Base-by-base conservation (phyloP, 1,140 invertebrate genomes). In the Cydia fagiglandana region DNA sequence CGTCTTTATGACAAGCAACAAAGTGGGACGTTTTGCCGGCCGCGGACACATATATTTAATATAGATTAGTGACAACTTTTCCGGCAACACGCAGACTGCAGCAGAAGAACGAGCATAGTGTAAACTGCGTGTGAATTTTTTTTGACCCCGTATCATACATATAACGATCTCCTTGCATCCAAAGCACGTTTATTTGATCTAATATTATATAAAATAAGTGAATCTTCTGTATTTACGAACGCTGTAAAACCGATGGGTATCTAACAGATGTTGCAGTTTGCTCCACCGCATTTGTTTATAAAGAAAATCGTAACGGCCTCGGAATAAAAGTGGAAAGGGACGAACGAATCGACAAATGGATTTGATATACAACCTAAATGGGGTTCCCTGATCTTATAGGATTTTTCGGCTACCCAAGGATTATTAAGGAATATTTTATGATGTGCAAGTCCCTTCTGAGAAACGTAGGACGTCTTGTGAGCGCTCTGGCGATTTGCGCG, bases 381-480 rank as follows among this genome's bases (percentile, higher is more conserved):
- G n/a, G n/a, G 34, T 45, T 70, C 66, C 17, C 38, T 70, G 15
- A 41, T 45, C n/a, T 70, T 45, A 38, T 6, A n/a, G 10, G 7
- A 70, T 38, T 68, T 34, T 68, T 56, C n/a, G n/a, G 56, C n/a
- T 17, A 17, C 4, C 53, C 15, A 17, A 24, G 17, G 20, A 61
- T 17, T 17, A 53, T 17, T 17, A 53, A 61, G 9, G 53, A 53
- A n/a, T 53, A 53, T 53, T 53, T 53, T 53, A 53, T 53, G 4
- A 53, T 53, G 50, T 53, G n/a, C 47, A n/a, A 53, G 50, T 53
- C 17, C 6, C 13, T 3, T 15, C 50, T 6, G 56, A n/a, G 7
- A 61, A 61, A 61, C 17, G n/a, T 61, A 81, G 78, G 81, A 80
- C 84, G 84, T 81, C 34, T 6, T 38, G 30, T 34, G 5, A 38